phyloP scores from a whole-genome alignment of 2,888 invertebrate genomes.

The Odontothrips loti region DNA sequence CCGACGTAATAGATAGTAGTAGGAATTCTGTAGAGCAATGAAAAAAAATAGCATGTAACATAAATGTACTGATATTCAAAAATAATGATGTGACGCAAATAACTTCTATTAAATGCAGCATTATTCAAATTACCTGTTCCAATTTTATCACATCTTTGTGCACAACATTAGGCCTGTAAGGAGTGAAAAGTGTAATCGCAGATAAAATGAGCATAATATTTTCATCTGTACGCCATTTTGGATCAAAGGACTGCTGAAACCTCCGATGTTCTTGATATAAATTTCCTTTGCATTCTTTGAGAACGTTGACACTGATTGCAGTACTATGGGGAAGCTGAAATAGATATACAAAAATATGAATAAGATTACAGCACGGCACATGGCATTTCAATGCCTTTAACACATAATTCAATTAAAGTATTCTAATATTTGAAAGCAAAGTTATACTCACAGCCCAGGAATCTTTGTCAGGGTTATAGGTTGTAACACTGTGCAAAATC shows the following conservation, averaged over 20 bases:
- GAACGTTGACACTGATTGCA: constrained; percentile 79
- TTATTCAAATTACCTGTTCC: constrained; percentile 62
- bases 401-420: neutral
- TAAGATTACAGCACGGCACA: constrained; percentile 13
- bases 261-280: constrained; percentile 81
- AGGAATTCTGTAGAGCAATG: constrained; percentile 64
- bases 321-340: constrained; percentile 72
- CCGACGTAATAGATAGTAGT: constrained; percentile 80
- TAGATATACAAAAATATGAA: constrained; percentile 9
- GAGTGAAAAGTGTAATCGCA: constrained; percentile 86
- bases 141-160: constrained; percentile 79
- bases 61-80: too few relatives aligned
- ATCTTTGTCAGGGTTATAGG: constrained; percentile 82
- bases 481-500: constrained; percentile 87
- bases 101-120: constrained; percentile 12
- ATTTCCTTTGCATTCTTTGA: constrained; percentile 86
- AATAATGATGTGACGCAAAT: constrained; percentile 29
- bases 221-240: constrained; percentile 80
- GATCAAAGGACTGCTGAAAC: constrained; percentile 80
- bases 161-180: constrained; percentile 71
- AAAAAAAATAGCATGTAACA: neutral
- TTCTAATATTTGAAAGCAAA: neutral
- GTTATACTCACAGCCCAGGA: constrained; percentile 61
- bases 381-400: constrained; percentile 21
- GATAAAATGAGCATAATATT: constrained; percentile 86